Percentiles rank a stretch among this genome's conserved stretches.
phyloP scores from a whole-genome alignment of 2,797 vertebrate genomes.

The Semaprochilodus insignis region DNA sequence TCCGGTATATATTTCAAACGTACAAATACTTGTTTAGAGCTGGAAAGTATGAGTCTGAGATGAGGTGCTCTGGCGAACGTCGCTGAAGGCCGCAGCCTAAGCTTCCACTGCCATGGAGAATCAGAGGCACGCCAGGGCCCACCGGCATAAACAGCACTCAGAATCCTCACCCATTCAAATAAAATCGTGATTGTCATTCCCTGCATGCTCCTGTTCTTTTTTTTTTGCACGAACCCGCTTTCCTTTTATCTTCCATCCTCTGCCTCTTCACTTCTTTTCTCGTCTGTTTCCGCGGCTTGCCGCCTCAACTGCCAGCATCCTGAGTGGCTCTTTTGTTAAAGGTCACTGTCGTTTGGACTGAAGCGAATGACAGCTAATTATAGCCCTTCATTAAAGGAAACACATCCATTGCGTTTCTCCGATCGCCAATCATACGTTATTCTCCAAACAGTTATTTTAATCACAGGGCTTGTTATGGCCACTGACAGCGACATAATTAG shows the following conservation, averaged over 20 bases:
- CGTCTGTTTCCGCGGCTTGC: constrained; percentile 45
- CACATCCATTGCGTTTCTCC: constrained; percentile 15
- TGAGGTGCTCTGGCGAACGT: neutral
- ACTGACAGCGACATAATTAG: constrained; percentile 28
- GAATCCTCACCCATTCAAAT: constrained; percentile 28
- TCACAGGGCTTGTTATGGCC: constrained; percentile 13
- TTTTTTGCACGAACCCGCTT: constrained; percentile 20
- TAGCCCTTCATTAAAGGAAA: constrained; percentile 51
- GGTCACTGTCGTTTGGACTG: constrained; percentile 61
- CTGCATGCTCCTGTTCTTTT: constrained; percentile 17
- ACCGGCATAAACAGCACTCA: constrained; percentile 32
- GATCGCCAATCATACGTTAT: constrained; percentile 34
- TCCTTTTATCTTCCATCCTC: constrained; percentile 50
- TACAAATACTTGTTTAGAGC: neutral
- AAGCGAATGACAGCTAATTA: constrained; percentile 62
- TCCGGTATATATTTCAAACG: neutral
- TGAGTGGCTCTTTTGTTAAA: constrained; percentile 60
- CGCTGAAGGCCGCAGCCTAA: constrained; percentile 4
- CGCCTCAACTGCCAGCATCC: constrained; percentile 30
- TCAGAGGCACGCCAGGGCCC: constrained; percentile 12
- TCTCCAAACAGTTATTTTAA: constrained; percentile 41
- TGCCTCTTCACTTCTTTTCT: constrained; percentile 22
- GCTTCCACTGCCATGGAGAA: constrained; percentile 5
- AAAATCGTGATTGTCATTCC: constrained; percentile 33
- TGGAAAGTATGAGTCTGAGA: neutral